Percentiles rank a stretch among this genome's conserved stretches.
Conservation (phyloP, 2,113 vertebrate species). For the Noturus placidus region DNA sequence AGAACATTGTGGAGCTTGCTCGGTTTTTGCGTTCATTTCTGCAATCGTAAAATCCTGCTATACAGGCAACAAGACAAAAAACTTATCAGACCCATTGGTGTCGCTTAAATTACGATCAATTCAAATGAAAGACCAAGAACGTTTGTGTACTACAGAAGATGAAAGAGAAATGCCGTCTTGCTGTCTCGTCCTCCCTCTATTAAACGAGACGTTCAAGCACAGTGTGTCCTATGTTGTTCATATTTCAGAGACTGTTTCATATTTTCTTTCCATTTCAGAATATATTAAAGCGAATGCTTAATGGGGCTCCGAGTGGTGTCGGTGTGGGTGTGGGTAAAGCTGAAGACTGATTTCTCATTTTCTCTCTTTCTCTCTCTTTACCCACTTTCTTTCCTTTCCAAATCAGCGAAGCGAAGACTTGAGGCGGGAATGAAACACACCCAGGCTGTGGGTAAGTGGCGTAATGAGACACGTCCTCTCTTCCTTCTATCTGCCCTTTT, state of each 20-base stretch:
- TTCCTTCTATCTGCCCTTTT: constrained; percentile 49
- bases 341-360: constrained; percentile 51
- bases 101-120: neutral
- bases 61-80: neutral
- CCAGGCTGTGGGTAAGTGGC: constrained; percentile 68
- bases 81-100: neutral
- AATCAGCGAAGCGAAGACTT: constrained; percentile 68
- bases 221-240: constrained; percentile 31
- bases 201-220: constrained; percentile 51
- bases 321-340: constrained; percentile 11
- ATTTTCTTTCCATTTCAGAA: constrained; percentile 52
- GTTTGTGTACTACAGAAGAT: neutral
- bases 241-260: constrained; percentile 51
- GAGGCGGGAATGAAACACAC: constrained; percentile 62
- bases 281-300: constrained; percentile 57
- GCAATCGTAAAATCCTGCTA: too few species aligned
- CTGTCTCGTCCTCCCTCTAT: neutral
- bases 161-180: neutral
- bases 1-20: too few species aligned
- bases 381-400: constrained; percentile 8
- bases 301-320: constrained; percentile 53
- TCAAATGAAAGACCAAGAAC: neutral
- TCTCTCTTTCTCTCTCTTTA: constrained; percentile 42
- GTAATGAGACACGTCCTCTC: constrained; percentile 62
- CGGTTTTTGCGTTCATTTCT: too few species aligned